Evolutionary conservation across 2,888 invertebrate genomes (phyloP).

Genomic region (Seira musarum): DNA sequence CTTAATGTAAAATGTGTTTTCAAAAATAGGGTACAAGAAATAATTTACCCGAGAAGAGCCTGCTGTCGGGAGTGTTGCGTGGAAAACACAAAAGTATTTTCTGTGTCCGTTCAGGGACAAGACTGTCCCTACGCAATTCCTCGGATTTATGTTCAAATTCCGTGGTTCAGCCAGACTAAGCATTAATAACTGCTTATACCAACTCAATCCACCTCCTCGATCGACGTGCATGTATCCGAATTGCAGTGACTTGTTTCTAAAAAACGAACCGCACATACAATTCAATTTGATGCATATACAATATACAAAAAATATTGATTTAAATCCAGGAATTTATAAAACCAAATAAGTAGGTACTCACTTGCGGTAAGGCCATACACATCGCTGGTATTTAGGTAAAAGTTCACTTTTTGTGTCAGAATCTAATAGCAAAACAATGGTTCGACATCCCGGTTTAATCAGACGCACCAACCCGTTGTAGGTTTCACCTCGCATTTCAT

Average conservation of each 20-base stretch:
- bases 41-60: slow-evolving; percentile 76
- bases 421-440: slow-evolving; percentile 92
- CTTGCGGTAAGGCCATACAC: slow-evolving; percentile 97
- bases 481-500: slow-evolving; percentile 94
- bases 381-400: slow-evolving; percentile 91
- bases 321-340: background rate
- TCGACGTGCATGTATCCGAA: slow-evolving; percentile 96
- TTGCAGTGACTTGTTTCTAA: slow-evolving; percentile 94
- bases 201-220: slow-evolving; percentile 84
- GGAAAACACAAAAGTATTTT: slow-evolving; percentile 99
- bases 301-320: background rate
- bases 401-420: slow-evolving; percentile 88
- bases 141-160: slow-evolving; percentile 91
- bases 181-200: slow-evolving; percentile 93
- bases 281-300: background rate
- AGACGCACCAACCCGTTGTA: slow-evolving; percentile 95
- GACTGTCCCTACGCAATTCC: slow-evolving; percentile 97
- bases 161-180: slow-evolving; percentile 87
- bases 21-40: background rate
- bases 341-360: slow-evolving; percentile 73
- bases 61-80: slow-evolving; percentile 91
- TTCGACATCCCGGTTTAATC: slow-evolving; percentile 95
- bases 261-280: slow-evolving; percentile 11
- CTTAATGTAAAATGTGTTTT: slow-evolving; percentile 28
- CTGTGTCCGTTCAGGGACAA: slow-evolving; percentile 96